phyloP scores from a whole-genome alignment of 2,888 invertebrate genomes.

The Torymus auratus region DNA sequence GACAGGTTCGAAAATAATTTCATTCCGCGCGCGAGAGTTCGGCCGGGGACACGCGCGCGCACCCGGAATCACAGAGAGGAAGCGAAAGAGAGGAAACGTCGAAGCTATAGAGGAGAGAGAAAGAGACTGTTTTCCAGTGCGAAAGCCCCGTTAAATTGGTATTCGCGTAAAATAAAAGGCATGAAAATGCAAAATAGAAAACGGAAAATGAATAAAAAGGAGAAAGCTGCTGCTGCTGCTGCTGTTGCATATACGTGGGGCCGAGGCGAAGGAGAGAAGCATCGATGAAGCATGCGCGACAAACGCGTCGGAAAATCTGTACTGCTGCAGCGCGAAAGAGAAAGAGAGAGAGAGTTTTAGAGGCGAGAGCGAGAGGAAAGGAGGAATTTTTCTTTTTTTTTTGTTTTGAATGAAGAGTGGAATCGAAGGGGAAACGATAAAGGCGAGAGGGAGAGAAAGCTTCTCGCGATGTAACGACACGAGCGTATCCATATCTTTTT shows the following conservation, averaged over 20 bases:
- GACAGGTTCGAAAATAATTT: constrained; percentile 66
- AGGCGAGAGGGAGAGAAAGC: neutral
- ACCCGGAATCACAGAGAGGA: constrained; percentile 16
- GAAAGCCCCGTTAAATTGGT: constrained; percentile 54
- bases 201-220: constrained; percentile 32
- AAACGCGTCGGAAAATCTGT: constrained; percentile 57
- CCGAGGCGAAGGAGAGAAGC: constrained; percentile 13
- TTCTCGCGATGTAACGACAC: constrained; percentile 2
- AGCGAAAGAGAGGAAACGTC: constrained; percentile 7
- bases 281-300: constrained; percentile 50
- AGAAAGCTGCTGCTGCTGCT: neutral
- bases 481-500: constrained; percentile 7
- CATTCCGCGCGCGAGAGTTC: constrained; percentile 58
- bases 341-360: constrained; percentile 1
- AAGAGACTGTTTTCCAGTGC: constrained; percentile 12
- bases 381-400: constrained; percentile 18
- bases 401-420: constrained; percentile 24
- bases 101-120: neutral
- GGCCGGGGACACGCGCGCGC: neutral
- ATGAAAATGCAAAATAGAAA: constrained; percentile 39
- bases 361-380: neutral
- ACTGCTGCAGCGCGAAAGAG: constrained; percentile 61
- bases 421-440: constrained; percentile 8
- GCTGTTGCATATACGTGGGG: too few relatives aligned
- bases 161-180: constrained; percentile 45